A percentile compares a stretch with the other conserved stretches of the same genome.
These are phyloP conservation scores for Haliclona indistincta DNA, from an alignment of 37 sponge, comb jelly and placozoan genomes.

Conservation along the genomic window DNA sequence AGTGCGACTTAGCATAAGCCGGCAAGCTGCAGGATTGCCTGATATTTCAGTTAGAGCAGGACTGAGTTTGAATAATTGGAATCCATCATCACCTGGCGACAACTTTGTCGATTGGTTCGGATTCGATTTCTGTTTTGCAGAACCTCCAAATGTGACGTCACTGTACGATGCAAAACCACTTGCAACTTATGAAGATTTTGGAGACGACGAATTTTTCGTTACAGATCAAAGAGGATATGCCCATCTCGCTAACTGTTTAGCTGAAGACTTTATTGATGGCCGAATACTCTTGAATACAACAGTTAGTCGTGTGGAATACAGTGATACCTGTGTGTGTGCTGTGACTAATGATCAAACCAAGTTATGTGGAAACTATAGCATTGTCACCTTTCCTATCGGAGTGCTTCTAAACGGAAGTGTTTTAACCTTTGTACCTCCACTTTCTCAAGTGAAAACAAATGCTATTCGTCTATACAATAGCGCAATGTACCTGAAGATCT, in stretches of 20 bases:
- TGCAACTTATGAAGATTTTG: slow-evolving; percentile 13
- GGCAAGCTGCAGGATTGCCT: neutral
- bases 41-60: slow-evolving; percentile 17
- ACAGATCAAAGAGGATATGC: slow-evolving; percentile 32
- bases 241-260: slow-evolving; percentile 2
- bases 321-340: slow-evolving; percentile 6
- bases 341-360: no score
- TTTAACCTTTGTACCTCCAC: slow-evolving; percentile 26
- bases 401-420: neutral
- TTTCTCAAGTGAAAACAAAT: slow-evolving; percentile 17
- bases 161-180: neutral
- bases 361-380: neutral
- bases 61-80: neutral
- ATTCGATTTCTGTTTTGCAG: slow-evolving; percentile 14
- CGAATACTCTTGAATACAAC: neutral
- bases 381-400: slow-evolving; percentile 1
- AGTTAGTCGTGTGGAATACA: neutral
- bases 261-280: slow-evolving; percentile 10
- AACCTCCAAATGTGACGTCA: slow-evolving; percentile 11
- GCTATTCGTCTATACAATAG: neutral
- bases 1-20: neutral
- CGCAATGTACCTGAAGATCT: slow-evolving; percentile 22
- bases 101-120: slow-evolving; percentile 28
- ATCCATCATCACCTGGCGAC: neutral
- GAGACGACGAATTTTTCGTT: slow-evolving; percentile 16